These are phyloP conservation scores for Ginglymostoma cirratum DNA, from an alignment of 2,113 vertebrate species.

Conservation along the genomic window DNA sequence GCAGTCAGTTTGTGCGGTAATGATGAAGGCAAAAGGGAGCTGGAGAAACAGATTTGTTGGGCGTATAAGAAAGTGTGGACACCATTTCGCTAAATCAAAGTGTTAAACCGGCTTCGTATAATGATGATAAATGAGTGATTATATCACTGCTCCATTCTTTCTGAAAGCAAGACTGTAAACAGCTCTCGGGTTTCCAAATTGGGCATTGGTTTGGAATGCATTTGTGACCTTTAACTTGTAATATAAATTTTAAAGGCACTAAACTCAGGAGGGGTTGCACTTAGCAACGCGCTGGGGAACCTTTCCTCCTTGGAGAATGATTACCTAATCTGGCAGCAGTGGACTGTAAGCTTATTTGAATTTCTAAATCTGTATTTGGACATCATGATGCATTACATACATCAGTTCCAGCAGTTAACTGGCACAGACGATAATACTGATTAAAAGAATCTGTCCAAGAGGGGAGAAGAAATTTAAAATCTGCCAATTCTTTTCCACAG, in stretches of 20 bases:
- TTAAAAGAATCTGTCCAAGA: slow-evolving; percentile 12
- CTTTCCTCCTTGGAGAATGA: slow-evolving; percentile 21
- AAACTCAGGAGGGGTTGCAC: slow-evolving; percentile 12
- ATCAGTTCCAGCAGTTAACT: slow-evolving; percentile 26
- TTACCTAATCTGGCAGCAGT: slow-evolving; percentile 15
- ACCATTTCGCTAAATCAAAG: background rate
- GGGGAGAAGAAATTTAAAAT: background rate
- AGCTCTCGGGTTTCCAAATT: background rate
- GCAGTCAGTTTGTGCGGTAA: background rate
- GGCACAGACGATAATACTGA: background rate
- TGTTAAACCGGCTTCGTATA: background rate
- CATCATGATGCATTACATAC: slow-evolving; percentile 22
- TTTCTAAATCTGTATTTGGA: slow-evolving; percentile 22
- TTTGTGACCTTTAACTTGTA: background rate
- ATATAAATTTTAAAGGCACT: background rate
- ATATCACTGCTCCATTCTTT: background rate
- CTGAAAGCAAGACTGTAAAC: background rate
- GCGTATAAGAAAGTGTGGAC: background rate
- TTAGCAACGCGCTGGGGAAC: background rate
- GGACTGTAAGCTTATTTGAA: background rate
- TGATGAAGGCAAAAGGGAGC: background rate
- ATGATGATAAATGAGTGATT: background rate
- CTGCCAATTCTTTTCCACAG: background rate
- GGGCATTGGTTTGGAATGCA: background rate
- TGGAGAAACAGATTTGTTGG: background rate